These are phyloP conservation scores for Platysternon megacephalum DNA, from an alignment of 2,113 vertebrate species.

Conservation along the genomic window DNA sequence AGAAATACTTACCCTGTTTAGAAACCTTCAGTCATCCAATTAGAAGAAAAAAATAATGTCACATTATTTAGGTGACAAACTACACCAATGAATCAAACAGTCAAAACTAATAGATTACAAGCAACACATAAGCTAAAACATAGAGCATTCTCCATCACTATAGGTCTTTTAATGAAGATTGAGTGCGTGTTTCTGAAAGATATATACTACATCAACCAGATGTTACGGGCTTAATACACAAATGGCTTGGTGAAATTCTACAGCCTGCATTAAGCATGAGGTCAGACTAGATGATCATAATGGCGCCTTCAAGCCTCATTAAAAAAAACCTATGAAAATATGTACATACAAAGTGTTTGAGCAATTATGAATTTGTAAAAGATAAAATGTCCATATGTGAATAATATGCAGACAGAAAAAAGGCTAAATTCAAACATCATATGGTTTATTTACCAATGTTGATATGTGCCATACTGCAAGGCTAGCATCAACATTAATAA, in stretches of 20 bases:
- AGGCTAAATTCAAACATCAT: accelerated
- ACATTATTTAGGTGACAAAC: not conserved
- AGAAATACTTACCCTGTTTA: not conserved
- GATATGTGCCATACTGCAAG: not conserved
- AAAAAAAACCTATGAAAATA: not conserved
- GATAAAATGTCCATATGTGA: not conserved
- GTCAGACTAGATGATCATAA: not conserved
- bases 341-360: not conserved
- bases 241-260: not conserved
- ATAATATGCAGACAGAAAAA: not conserved
- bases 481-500: not conserved
- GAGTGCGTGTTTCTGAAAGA: not conserved
- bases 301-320: not conserved
- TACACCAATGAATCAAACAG: not conserved
- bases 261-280: not conserved
- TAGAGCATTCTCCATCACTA: not conserved
- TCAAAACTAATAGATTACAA: not conserved
- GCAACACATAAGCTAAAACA: not conserved
- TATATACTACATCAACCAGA: not conserved
- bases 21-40: not conserved
- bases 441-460: not conserved
- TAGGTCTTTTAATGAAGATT: not conserved
- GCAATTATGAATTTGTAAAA: not conserved
- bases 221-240: not conserved
- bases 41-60: not conserved